A percentile compares a stretch with the other conserved stretches of the same genome.
phyloP scores from a whole-genome alignment of 1,140 invertebrate genomes.

The Tetranychus cinnabarinus region DNA sequence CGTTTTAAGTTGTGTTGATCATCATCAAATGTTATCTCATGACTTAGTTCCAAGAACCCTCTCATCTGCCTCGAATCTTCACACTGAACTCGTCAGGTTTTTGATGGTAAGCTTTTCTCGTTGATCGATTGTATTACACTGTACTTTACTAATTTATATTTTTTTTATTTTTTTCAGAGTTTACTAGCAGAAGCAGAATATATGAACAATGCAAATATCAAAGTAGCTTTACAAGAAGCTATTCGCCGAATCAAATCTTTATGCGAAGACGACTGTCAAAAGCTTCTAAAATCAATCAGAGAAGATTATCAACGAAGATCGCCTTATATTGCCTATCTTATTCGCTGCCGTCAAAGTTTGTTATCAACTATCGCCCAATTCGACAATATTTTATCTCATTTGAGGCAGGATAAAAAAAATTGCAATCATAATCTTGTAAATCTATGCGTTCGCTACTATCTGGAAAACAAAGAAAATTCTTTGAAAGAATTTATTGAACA shows the following conservation, averaged over 20 bases:
- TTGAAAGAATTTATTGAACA: slow-evolving; percentile 43
- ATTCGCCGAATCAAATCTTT: slow-evolving; percentile 51
- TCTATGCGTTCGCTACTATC: slow-evolving; percentile 49
- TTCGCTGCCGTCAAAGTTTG: slow-evolving; percentile 52
- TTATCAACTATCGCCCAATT: slow-evolving; percentile 52
- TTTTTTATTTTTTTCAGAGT: slow-evolving; percentile 17
- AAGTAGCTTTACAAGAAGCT: slow-evolving; percentile 50
- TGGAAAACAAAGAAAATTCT: slow-evolving; percentile 33
- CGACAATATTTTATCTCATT: slow-evolving; percentile 23
- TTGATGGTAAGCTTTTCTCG: slow-evolving; percentile 11
- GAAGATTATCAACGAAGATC: slow-evolving; percentile 53
- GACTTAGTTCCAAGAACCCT: slow-evolving; percentile 5
- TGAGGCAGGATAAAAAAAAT: slow-evolving; percentile 25
- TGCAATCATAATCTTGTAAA: slow-evolving; percentile 51
- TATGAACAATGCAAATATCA: slow-evolving; percentile 32
- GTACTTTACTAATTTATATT: neutral
- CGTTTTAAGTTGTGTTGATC: slow-evolving; percentile 60
- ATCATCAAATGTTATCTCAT: slow-evolving; percentile 18
- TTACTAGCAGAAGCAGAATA: slow-evolving; percentile 70
- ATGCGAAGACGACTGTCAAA: slow-evolving; percentile 43
- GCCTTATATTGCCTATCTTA: slow-evolving; percentile 60
- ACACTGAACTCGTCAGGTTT: slow-evolving; percentile 16
- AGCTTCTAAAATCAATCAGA: slow-evolving; percentile 47
- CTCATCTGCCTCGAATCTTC: neutral
- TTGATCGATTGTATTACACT: neutral